Evolutionary conservation across 1,140 invertebrate species (phyloP).

Genomic region (Aphis gossypii): DNA sequence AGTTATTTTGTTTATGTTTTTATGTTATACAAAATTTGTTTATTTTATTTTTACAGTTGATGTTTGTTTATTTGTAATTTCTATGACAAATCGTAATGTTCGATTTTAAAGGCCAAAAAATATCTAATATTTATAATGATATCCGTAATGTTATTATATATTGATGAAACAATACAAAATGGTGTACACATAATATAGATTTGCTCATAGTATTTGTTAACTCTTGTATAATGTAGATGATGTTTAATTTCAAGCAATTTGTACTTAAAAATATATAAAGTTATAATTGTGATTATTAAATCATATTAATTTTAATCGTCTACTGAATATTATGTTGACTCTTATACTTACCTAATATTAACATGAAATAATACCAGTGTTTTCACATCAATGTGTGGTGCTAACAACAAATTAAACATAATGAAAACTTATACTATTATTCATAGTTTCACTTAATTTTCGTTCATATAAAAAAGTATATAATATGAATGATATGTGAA

Average conservation of each 20-base stretch:
- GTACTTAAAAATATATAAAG: constrained; percentile 52
- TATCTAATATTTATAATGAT: constrained; percentile 33
- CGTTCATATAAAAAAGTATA: background rate
- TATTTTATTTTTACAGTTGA: constrained; percentile 34
- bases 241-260: constrained; percentile 55
- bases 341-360: background rate
- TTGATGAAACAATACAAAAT: constrained; percentile 41
- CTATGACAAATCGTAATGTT: constrained; percentile 44
- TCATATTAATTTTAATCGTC: constrained; percentile 32
- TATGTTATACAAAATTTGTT: constrained; percentile 29
- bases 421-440: background rate
- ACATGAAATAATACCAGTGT: background rate
- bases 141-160: constrained; percentile 47
- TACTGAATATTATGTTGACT: constrained; percentile 22
- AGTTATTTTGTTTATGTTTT: background rate
- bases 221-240: constrained; percentile 56
- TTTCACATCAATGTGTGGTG: background rate
- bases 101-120: constrained; percentile 30
- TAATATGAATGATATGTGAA: too few relatives aligned
- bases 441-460: background rate
- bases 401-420: background rate
- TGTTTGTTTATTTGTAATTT: constrained; percentile 46
- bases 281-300: constrained; percentile 57
- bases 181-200: constrained; percentile 57
- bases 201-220: constrained; percentile 58